Conservation (phyloP, 2,888 invertebrate species). For the Ochropleura plecta region DNA sequence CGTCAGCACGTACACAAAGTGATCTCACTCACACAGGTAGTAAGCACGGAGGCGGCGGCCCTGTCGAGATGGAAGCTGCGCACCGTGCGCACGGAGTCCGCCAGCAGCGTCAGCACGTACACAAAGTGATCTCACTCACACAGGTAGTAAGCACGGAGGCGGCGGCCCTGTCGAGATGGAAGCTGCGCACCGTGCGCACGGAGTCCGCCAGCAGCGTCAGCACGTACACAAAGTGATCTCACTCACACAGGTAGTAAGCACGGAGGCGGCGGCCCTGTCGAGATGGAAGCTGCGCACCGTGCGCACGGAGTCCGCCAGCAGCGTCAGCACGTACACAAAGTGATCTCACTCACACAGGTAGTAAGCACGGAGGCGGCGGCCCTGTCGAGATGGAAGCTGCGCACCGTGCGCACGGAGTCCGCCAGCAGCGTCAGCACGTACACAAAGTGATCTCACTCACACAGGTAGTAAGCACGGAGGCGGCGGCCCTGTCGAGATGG, state of each 20-base stretch:
- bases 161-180: slow-evolving; percentile 98
- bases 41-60: slow-evolving; percentile 98
- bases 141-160: slow-evolving; percentile 98
- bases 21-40: slow-evolving; percentile 94
- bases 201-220: slow-evolving; percentile 98
- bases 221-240: slow-evolving; percentile 93
- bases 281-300: slow-evolving; percentile 97
- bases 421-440: slow-evolving; percentile 98
- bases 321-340: slow-evolving; percentile 96
- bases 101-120: slow-evolving; percentile 97
- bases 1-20: slow-evolving; percentile 96
- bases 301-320: slow-evolving; percentile 98
- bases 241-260: slow-evolving; percentile 96
- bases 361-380: slow-evolving; percentile 98
- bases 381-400: slow-evolving; percentile 96
- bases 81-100: slow-evolving; percentile 98
- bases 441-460: slow-evolving; percentile 91
- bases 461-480: slow-evolving; percentile 98
- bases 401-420: slow-evolving; percentile 98
- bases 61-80: slow-evolving; percentile 96
- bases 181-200: slow-evolving; percentile 96
- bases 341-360: slow-evolving; percentile 93
- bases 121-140: slow-evolving; percentile 91
- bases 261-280: slow-evolving; percentile 98
- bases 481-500: slow-evolving; percentile 98